A percentile compares a stretch with the other conserved stretches of the same genome.
Conservation (phyloP, 2,797 vertebrate species). For the Pipistrellus pygmaeus region DNA sequence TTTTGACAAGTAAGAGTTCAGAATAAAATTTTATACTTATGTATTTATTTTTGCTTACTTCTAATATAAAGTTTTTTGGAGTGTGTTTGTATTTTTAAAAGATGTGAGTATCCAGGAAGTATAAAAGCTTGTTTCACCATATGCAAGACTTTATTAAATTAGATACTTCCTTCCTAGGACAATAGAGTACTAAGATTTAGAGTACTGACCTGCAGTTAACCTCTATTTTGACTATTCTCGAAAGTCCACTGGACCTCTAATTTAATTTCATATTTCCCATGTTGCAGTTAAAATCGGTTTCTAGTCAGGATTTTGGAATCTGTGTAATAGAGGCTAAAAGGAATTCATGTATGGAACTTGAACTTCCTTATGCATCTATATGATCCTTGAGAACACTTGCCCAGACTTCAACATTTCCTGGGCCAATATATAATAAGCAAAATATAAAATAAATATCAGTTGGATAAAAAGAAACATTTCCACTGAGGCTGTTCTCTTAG, state of each 20-base stretch:
- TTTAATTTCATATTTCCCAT: constrained; percentile 62
- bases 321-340: constrained; percentile 22
- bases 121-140: constrained; percentile 41
- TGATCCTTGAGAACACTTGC: neutral
- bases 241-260: constrained; percentile 55
- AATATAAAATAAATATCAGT: constrained; percentile 39
- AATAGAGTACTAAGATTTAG: constrained; percentile 49
- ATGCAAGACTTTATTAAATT: constrained; percentile 19
- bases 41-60: constrained; percentile 39
- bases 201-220: constrained; percentile 44
- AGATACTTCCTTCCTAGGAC: constrained; percentile 35
- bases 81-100: neutral
- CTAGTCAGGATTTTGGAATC: constrained; percentile 36
- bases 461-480: constrained; percentile 14
- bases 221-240: constrained; percentile 57
- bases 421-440: neutral
- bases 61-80: neutral
- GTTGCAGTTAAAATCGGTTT: constrained; percentile 38
- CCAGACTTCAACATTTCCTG: neutral
- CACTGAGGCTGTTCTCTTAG: neutral
- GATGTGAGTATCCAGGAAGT: neutral
- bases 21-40: constrained; percentile 3
- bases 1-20: neutral
- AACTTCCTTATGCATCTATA: neutral
- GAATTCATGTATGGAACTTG: neutral